Evolutionary conservation across 2,888 invertebrate genomes (phyloP), one percentile per base, ranked within the genome.

Genomic region (Ophioninae sp.): DNA sequence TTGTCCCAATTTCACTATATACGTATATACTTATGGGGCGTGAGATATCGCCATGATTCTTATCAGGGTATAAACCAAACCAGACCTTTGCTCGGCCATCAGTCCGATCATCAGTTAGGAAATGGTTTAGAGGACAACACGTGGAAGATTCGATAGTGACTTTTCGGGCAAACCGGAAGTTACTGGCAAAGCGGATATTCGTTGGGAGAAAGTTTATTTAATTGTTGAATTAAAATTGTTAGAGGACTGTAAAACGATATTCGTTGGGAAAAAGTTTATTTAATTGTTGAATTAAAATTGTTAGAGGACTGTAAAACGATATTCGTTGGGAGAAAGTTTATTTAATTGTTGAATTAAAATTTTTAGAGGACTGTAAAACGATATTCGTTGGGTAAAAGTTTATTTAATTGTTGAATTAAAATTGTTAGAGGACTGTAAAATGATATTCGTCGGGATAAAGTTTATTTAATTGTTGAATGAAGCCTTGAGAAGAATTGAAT

Each of bases 1-100:
- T 77, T 64, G 68, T 82, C 68, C 76, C 68, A 84, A 79, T 84
- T 84, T 84, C 81, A 17, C 51, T 69, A 63, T 56, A 51, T 71
- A 63, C 61, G 39, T 71, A 59, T 64, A 37, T 64, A 37, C 20
- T 63, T 68, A 0, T n/a, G 64, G 22, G 30, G 67, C 58, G n/a
- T 10, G 13, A 75, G 64, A 23, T 68, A 73, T 51, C 23, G 61
- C 61, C 20, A 20, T 51, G 75, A 74, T 71, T 71, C 56, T 79
- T 75, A 78, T 71, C 64, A 37, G 74, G 67, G 63, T n/a, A n/a
- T 20, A 65, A 75, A 44, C 64, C 51, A 17, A 64, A 64, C 61
- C 65, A 65, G 44, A n/a, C 44, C 51, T 51, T 51, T 30, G 61
- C 58, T 67, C 73, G 17, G 17, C 39, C 56, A 23, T 23, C 51